These are phyloP conservation scores for Phymastichus coffea DNA, from an alignment of 1,140 invertebrate species.

Conservation along the genomic window DNA sequence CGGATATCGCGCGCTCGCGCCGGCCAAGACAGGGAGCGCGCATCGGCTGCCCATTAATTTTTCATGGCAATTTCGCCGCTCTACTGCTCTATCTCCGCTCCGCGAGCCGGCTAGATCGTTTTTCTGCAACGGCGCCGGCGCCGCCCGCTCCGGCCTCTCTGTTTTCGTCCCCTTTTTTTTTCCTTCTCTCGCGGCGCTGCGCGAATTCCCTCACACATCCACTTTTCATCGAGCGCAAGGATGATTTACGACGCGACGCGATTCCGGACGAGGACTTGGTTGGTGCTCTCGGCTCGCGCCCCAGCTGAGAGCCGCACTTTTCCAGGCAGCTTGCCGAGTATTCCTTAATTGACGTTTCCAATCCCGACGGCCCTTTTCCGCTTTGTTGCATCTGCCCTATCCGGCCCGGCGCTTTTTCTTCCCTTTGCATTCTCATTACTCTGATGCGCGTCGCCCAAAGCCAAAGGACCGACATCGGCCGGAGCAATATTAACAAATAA, in stretches of 20 bases:
- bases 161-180: slow-evolving; percentile 6
- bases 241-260: slow-evolving; percentile 44
- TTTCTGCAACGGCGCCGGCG: neutral
- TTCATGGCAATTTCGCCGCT: slow-evolving; percentile 15
- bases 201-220: slow-evolving; percentile 29
- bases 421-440: too few species aligned
- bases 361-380: neutral
- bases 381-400: too few species aligned
- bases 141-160: neutral
- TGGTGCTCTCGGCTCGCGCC: too few species aligned
- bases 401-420: too few species aligned
- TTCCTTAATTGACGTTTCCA: slow-evolving; percentile 8
- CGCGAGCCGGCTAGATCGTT: neutral
- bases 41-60: slow-evolving; percentile 1
- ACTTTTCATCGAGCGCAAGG: slow-evolving; percentile 38
- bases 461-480: too few species aligned
- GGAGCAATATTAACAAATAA: too few species aligned
- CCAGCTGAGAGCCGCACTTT: slow-evolving; percentile 16
- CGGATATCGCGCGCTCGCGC: too few species aligned
- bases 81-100: neutral
- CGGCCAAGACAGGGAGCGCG: neutral
- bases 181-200: neutral
- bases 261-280: neutral
- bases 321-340: slow-evolving; percentile 2
- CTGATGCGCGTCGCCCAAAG: too few species aligned